Conservation (phyloP, 2,113 vertebrate genomes). For the Hyperopisus bebe region DNA sequence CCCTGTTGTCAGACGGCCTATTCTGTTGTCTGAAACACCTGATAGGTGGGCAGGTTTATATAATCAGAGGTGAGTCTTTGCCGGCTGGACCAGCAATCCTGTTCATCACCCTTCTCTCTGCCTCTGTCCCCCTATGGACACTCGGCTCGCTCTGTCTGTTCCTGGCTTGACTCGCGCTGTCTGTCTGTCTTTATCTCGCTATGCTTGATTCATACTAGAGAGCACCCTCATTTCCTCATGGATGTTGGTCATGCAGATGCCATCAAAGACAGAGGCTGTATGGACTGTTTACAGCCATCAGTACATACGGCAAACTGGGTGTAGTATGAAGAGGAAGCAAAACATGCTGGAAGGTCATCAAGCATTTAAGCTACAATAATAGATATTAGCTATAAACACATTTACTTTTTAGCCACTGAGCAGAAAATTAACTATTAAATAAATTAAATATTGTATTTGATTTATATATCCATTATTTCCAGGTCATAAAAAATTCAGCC, state of each 20-base stretch:
- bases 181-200: not conserved
- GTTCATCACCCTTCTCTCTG: constrained; percentile 10
- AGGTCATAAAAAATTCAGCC: not conserved
- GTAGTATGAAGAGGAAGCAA: not conserved
- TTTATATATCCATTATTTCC: not conserved
- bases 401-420: not conserved
- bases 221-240: constrained; percentile 46
- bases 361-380: not conserved
- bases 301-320: not conserved
- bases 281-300: not conserved
- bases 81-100: constrained; percentile 18
- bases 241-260: constrained; percentile 34
- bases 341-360: not conserved
- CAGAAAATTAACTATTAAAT: not conserved
- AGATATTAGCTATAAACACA: not conserved
- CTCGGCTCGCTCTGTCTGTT: not conserved
- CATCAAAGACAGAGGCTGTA: not conserved
- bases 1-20: constrained; percentile 97
- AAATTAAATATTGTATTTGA: not conserved
- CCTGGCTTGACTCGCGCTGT: not conserved
- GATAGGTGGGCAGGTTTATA: constrained; percentile 99
- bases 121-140: constrained; percentile 20
- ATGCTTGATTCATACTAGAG: not conserved
- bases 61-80: constrained; percentile 95
- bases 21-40: constrained; percentile 99